Evolutionary conservation across 2,113 vertebrate genomes (phyloP).

Genomic region (Sapajus apella): DNA sequence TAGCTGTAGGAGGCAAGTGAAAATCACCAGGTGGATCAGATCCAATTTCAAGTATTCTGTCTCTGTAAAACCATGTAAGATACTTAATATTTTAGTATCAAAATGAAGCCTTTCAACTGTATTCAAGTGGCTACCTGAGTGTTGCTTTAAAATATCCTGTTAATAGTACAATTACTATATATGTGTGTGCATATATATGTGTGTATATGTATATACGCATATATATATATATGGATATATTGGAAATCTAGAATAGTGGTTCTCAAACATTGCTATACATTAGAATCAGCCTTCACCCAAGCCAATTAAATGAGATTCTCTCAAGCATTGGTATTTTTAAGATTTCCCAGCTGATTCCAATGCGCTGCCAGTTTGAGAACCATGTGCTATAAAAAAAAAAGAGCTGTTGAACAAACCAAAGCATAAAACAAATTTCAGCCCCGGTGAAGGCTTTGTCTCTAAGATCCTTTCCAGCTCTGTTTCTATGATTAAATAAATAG

Average conservation of each 20-base stretch:
- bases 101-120: not conserved
- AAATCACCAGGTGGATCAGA: not conserved
- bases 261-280: not conserved
- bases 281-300: not conserved
- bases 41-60: not conserved
- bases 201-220: not conserved
- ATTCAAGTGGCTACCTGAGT: not conserved
- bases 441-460: not conserved
- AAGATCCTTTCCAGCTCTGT: constrained; percentile 10
- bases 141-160: constrained; percentile 6
- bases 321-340: not conserved
- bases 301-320: not conserved
- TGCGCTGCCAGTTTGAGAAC: not conserved
- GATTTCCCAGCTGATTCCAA: constrained; percentile 9
- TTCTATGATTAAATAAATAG: constrained; percentile 55
- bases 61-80: not conserved
- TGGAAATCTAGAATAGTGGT: not conserved
- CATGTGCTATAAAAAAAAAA: not conserved
- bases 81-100: not conserved
- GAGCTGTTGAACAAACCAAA: not conserved
- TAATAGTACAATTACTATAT: not conserved
- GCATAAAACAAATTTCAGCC: not conserved
- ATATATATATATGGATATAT: not conserved
- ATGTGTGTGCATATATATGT: not conserved
- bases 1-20: not conserved